phyloP scores from a whole-genome alignment of 1,140 invertebrate species.

The Medauroidea extradentata region DNA sequence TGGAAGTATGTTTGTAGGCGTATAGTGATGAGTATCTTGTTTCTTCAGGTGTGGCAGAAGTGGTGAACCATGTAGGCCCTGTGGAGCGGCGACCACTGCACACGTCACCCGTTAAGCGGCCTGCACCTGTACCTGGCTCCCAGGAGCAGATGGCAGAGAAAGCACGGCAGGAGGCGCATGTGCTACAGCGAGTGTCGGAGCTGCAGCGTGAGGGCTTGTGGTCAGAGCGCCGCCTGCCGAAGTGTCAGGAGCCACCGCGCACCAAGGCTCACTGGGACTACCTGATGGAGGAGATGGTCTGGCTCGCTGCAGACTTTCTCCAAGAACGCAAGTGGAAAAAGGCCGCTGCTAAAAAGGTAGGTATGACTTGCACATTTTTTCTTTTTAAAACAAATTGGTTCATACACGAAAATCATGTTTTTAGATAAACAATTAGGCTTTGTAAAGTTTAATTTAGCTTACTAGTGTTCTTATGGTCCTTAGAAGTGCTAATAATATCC shows the following conservation, averaged over 20 bases:
- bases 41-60: too few relatives aligned
- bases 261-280: conserved; percentile 98
- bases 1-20: too few relatives aligned
- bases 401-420: background rate
- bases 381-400: background rate
- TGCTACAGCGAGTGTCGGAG: conserved; percentile 87
- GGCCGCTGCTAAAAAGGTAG: conserved; percentile 84
- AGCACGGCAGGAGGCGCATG: conserved; percentile 77
- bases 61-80: too few relatives aligned
- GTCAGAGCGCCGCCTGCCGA: conserved; percentile 87
- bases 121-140: conserved; percentile 38
- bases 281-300: conserved; percentile 96
- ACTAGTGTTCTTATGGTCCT: background rate
- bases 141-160: conserved; percentile 82
- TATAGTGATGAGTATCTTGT: too few relatives aligned
- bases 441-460: background rate
- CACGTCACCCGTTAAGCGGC: too few relatives aligned
- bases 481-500: background rate
- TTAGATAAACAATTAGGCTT: background rate
- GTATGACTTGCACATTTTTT: background rate
- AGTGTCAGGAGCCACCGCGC: conserved; percentile 84
- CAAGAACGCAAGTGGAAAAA: conserved; percentile 98
- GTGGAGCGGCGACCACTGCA: too few relatives aligned
- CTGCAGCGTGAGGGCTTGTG: conserved; percentile 87
- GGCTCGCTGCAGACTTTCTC: conserved; percentile 95